Conservation (phyloP, 2,113 vertebrate genomes). For the Garra rufa region DNA sequence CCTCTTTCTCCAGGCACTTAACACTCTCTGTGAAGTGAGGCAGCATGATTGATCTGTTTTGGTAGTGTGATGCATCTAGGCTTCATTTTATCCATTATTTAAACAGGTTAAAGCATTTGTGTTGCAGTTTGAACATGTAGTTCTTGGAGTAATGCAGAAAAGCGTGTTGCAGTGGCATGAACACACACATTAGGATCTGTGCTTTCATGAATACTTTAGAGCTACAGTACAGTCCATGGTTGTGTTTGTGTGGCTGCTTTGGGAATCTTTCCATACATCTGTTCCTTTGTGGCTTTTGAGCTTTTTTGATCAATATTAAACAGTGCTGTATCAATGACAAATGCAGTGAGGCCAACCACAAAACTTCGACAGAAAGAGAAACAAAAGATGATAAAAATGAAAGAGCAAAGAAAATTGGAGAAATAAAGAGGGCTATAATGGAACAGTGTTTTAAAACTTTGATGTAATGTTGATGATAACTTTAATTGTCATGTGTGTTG, state of each 20-base stretch:
- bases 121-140: not conserved
- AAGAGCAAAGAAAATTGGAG: not conserved
- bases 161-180: not conserved
- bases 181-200: not conserved
- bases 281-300: slow-evolving; percentile 21
- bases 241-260: not conserved
- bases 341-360: slow-evolving; percentile 9
- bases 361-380: not conserved
- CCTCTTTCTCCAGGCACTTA: slow-evolving; percentile 15
- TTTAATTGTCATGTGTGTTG: not conserved
- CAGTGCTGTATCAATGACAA: slow-evolving; percentile 18
- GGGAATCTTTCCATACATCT: not conserved
- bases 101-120: slow-evolving; percentile 24
- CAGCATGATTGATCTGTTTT: slow-evolving; percentile 10
- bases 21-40: slow-evolving; percentile 27
- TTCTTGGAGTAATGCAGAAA: not conserved
- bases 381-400: not conserved
- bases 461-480: not conserved
- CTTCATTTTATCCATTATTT: slow-evolving; percentile 27
- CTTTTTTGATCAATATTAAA: slow-evolving; percentile 32
- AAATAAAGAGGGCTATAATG: not conserved
- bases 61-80: slow-evolving; percentile 9
- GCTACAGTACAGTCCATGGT: not conserved
- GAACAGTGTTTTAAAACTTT: not conserved
- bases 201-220: slow-evolving; percentile 7